These are phyloP conservation scores for Diaperis boleti DNA, from an alignment of 2,888 invertebrate genomes.

Conservation along the genomic window DNA sequence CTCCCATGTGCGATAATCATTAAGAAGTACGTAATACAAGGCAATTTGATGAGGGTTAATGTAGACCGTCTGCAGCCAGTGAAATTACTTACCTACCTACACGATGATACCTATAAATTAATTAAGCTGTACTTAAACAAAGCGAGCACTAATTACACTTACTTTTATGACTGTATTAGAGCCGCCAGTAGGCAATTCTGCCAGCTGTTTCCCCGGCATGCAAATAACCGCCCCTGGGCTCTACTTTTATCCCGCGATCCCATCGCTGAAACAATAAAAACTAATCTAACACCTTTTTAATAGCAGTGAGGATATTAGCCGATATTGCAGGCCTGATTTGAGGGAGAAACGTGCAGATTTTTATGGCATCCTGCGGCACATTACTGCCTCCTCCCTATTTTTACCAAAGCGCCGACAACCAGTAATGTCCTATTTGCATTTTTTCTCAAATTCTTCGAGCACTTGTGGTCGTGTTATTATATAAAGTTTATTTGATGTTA, in stretches of 20 bases:
- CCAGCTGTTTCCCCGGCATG: constrained; percentile 42
- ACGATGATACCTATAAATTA: constrained; percentile 59
- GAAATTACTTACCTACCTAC: constrained; percentile 47
- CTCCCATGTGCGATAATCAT: constrained; percentile 30
- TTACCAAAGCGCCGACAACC: no score
- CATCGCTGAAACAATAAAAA: constrained; percentile 44
- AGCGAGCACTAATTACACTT: constrained; percentile 57
- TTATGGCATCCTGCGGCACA: constrained; percentile 1
- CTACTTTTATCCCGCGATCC: constrained; percentile 39
- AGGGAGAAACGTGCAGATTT: constrained; percentile 16
- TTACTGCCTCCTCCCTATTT: no score
- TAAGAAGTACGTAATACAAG: constrained; percentile 45
- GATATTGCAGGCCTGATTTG: constrained; percentile 39
- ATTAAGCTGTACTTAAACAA: constrained; percentile 57
- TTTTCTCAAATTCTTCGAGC: no score
- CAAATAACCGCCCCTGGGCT: constrained; percentile 41
- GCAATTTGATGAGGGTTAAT: constrained; percentile 54
- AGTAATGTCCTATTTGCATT: no score
- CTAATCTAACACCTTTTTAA: constrained; percentile 47
- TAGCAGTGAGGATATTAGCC: constrained; percentile 35
- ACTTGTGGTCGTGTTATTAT: no score
- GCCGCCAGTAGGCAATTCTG: constrained; percentile 41
- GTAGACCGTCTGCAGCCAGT: constrained; percentile 39
- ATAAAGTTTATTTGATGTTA: no score
- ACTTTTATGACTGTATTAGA: constrained; percentile 55